Evolutionary conservation across 2,113 vertebrate species (phyloP).

Genomic region (Lathamus discolor): DNA sequence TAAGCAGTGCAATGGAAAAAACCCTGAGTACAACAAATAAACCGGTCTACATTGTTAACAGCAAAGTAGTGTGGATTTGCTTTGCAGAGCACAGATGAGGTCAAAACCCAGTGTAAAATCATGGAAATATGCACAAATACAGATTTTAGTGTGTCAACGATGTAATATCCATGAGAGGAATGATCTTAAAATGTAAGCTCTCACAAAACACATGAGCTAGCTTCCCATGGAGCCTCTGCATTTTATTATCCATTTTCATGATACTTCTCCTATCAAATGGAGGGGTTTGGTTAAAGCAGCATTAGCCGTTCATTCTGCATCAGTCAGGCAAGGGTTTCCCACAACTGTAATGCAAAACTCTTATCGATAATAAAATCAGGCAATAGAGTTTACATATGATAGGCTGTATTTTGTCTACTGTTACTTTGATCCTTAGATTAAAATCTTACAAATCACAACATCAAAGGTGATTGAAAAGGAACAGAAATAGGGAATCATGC

Average conservation of each 20-base stretch:
- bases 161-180: not conserved
- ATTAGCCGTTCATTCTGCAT: not conserved
- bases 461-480: not conserved
- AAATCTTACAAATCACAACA: not conserved
- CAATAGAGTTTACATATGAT: not conserved
- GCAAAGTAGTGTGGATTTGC: not conserved
- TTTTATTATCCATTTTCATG: not conserved
- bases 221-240: not conserved
- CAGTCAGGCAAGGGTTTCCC: not conserved
- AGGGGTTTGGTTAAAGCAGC: not conserved
- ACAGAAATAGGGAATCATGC: not conserved
- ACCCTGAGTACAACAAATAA: too few species aligned
- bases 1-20: not conserved
- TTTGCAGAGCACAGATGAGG: not conserved
- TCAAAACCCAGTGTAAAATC: not conserved
- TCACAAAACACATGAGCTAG: not conserved
- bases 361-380: not conserved
- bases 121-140: not conserved
- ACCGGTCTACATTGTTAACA: not conserved
- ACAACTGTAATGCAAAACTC: not conserved
- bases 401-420: not conserved
- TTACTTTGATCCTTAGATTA: not conserved
- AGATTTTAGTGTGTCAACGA: not conserved
- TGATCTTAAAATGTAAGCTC: fast-evolving
- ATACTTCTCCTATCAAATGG: not conserved